Evolutionary conservation across 2,113 vertebrate genomes (phyloP), one percentile per base, ranked within the genome.

Genomic region (Sylvietta virens): DNA sequence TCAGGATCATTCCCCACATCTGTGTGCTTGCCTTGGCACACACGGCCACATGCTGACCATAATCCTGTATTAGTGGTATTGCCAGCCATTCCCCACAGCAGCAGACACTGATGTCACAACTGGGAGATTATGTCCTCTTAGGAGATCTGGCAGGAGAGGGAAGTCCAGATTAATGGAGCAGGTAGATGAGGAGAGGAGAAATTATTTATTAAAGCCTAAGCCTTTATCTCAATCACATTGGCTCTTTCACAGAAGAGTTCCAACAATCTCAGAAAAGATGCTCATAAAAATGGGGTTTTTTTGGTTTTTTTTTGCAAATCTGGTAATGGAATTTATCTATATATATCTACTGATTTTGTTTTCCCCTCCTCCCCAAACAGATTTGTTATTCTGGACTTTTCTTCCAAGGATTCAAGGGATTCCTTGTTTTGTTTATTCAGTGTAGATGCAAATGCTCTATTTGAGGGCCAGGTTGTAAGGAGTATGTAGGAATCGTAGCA

Each of bases 41-140:
- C 28, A 21, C 0, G 0, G 54, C 71, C 70, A 45, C 60, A 20
- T 31, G 81, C 79, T 83, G 88, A 56, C 76, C 51, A 11, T 97
- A 96, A 97, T 97, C 93, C 69, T 70, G 51, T 80, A 45, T 90
- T 95, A 92, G 87, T 89, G 79, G 37, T 62, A 35, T 11, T 90
- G 92, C 85, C 73, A 93, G 14, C 76, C 79, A 47, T 91, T 92
- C 50, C 79, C 53, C 53, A 51, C 86, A 93, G 94, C 80, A 88
- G 56, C 77, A 85, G 82, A 48, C 58, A 54, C 64, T 90, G 93
- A 91, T 96, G 96, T 86, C 39, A 5, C 81, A 79, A 15, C 74
- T 76, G 42, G 74, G 44, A 88, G 93, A 96, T 97, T 97, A 90
- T 76, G 77, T 69, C 69, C 86, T 94, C 69, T 95, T 84, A 91